Base-by-base conservation (phyloP, 2,888 invertebrate species). In the Acronicta aceris region DNA sequence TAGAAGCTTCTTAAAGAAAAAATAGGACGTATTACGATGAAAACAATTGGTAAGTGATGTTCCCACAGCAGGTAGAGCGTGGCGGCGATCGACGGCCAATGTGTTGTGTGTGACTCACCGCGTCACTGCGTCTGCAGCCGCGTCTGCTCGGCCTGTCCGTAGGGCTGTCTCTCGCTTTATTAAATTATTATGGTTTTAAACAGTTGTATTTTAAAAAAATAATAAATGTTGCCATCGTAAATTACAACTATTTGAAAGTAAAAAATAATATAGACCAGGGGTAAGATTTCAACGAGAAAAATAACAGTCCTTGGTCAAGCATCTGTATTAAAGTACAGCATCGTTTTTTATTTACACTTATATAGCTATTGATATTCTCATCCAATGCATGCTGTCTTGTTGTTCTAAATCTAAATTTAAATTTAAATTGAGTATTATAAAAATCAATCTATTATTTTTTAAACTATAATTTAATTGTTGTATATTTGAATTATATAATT, bases 61-160 rank as follows among this genome's bases (percentile, higher is more conserved):
- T 78, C 78, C 60, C 78, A 75, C 72, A 55, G 17, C 66, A 75
- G 75, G 76, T 78, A 67, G 72, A 78, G 62, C 76, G 65, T 78
- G 62, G 33, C 72, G 73, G 53, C 75, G 59, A 55, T 49, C 46
- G 55, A 12, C 76, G 56, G 48, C 56, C 50, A 21, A 12, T 56
- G 61, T 17, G 27, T 13, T 30, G 45, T 74, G 36, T 30, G 45
- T 38, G 38, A 38, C 38, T 78, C 78, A 75, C 21, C 60, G 17
- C 53, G 57, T 60, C 49, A 21, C 45, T 38, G 17, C 50, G 78
- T 77, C 74, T 74, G 59, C 59, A 58, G 0, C 49, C 8, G 6
- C 13, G 74, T 74, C 74, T 74, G 38, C 33, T 36, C 41, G 30
- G 48, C 38, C 47, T 45, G 13, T 3, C 3, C 0, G 0, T 49